A percentile compares a stretch with the other conserved stretches of the same genome.
Conservation (phyloP, 2,888 invertebrate species). For the Erebia epiphron region DNA sequence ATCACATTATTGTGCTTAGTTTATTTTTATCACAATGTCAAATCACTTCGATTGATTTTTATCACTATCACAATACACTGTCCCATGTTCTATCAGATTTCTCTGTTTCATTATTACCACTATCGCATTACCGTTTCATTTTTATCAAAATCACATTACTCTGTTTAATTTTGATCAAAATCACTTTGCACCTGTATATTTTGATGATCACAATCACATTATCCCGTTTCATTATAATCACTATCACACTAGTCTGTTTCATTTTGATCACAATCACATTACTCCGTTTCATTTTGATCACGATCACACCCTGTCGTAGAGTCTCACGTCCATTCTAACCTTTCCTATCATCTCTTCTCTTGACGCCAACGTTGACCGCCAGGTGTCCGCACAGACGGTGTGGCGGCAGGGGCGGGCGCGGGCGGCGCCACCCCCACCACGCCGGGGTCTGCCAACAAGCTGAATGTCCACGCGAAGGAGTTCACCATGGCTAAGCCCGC, state of each 20-base stretch:
- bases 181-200: not conserved
- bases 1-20: not conserved
- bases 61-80: slow-evolving; percentile 13
- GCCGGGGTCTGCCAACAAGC: slow-evolving; percentile 79
- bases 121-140: not conserved
- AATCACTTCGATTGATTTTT: not conserved
- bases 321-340: slow-evolving; percentile 47
- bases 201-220: not conserved
- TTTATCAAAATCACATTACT: slow-evolving; percentile 20
- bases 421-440: slow-evolving; percentile 54
- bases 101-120: not conserved
- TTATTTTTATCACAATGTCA: not conserved
- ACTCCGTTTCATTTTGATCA: not conserved
- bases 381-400: slow-evolving; percentile 85
- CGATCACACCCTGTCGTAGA: slow-evolving; percentile 20
- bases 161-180: not conserved
- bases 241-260: not conserved
- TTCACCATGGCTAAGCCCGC: slow-evolving; percentile 90
- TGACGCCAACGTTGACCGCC: slow-evolving; percentile 75
- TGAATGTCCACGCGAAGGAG: slow-evolving; percentile 95
- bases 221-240: not conserved
- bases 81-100: not conserved
- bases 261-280: slow-evolving; percentile 18
- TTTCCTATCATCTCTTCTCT: slow-evolving; percentile 77
- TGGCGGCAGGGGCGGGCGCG: slow-evolving; percentile 60